Evolutionary conservation across 2,113 vertebrate genomes (phyloP), one percentile per base, ranked within the genome.

Genomic region (Myotis davidii): DNA sequence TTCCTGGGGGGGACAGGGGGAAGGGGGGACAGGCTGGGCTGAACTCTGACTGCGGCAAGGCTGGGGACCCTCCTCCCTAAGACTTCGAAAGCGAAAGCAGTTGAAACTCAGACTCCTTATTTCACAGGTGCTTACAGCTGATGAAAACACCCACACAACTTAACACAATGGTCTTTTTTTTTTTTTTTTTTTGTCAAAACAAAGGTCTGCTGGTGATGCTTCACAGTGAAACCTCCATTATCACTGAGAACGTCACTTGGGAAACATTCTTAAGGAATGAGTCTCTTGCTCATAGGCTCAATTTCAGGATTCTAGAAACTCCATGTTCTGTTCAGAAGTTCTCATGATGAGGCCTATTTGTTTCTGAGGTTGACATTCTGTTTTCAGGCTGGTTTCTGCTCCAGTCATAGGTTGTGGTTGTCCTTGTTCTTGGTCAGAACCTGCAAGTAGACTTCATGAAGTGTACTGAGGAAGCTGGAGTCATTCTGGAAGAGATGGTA

Each of bases 391-490:
- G 2, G 17, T 61, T 50, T 74, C 89, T 88, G 72, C 94, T 96
- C 94, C 21, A 59, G 97, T 99, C 99, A 99, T 97, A 99, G 98
- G 92, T 99, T 99, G 97, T 99, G 96, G 95, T 98, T 99, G 97
- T 98, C 98, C 83, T 98, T 98, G 94, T 98, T 99, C 98, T 99
- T 99, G 97, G 99, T 98, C 92, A 99, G 96, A 97, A 98, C 99
- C 98, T 99, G 99, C 94, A 99, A 97, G 98, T 99, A 99, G 81
- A 99, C 99, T 93, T 99, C 99, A 29, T 99, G 99, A 97, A 99
- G 99, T 48, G 99, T 98, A 91, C 98, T 98, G 85, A 99, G 99
- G 98, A 99, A 99, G 96, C 97, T 98, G 54, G 99, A 97, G 97
- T 99, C 99, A 34, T 99, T 99, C 99, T 99, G 98, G 73, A 98